Base-by-base conservation (phyloP, 2,113 vertebrate species). In the Hassar affinis region DNA sequence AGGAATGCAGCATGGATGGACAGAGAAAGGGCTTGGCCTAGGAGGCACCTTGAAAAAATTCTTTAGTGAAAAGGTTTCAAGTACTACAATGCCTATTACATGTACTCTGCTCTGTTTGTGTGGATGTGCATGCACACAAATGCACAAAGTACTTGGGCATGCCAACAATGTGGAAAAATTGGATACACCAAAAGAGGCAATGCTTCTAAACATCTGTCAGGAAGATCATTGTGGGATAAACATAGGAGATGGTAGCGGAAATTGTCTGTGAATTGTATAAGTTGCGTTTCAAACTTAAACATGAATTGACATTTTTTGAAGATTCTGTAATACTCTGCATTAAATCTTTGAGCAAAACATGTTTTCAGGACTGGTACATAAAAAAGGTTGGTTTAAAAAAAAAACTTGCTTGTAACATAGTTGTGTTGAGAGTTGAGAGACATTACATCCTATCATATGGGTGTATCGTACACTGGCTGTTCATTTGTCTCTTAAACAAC, bases 1-100 rank as follows among this genome's bases (percentile, higher is more conserved):
- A 89, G 88, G 87, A 88, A 85, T 74, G 71, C 84, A 15, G 80
- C 85, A 81, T 42, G n/a, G 59, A 82, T 79, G 86, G 77, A 80
- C 88, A 86, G 71, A 83, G 80, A 78, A 85, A 38, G 10, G 86
- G 45, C 89, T 87, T 85, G 87, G 88, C 85, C 81, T 66, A 0
- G 8, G 76, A 17, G 85, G 84, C 66, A 85, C 66, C 75, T 69
- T 74, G n/a, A 87, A 49, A 72, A 15, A 18, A 71, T 87, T 62
- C 57, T 49, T 45, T 69, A n/a, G 15, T 74, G 85, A 83, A 84
- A 81, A 85, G 79, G 82, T 56, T 85, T 89, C 84, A 86, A 62
- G 72, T 86, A 77, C 82, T 85, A 66, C 68, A 82, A 33, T 25
- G 51, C 85, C 35, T 49, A 75, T 25, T 3, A 47, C n/a, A 56